A percentile compares a stretch with the other conserved stretches of the same genome.
These are phyloP conservation scores for Calosoma granatense DNA, from an alignment of 1,140 invertebrate species.

Conservation along the genomic window DNA sequence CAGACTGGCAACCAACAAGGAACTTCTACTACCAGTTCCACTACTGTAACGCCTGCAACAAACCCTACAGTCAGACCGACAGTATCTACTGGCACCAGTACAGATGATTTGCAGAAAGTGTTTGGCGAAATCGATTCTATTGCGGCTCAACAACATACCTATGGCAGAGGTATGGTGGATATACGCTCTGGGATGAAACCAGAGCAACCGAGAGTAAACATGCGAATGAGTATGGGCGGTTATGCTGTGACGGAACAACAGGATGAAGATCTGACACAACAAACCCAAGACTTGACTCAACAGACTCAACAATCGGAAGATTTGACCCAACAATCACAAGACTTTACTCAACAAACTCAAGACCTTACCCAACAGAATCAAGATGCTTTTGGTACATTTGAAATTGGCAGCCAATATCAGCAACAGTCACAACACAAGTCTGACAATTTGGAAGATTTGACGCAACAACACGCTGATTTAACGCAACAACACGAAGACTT, in stretches of 20 bases:
- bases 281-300: background rate
- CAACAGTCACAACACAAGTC: constrained; percentile 11
- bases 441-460: background rate
- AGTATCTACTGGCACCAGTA: too few relatives aligned
- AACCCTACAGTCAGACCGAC: too few relatives aligned
- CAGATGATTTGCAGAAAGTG: too few relatives aligned
- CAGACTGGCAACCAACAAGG: too few relatives aligned
- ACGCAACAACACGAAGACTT: constrained; percentile 10
- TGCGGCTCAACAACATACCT: too few relatives aligned
- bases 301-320: constrained; percentile 1
- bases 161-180: too few relatives aligned
- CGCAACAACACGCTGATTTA: background rate
- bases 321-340: background rate
- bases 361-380: constrained; percentile 4
- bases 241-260: too few relatives aligned
- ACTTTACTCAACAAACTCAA: constrained; percentile 11
- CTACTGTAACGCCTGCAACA: background rate
- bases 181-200: too few relatives aligned
- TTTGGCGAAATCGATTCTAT: too few relatives aligned
- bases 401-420: constrained; percentile 11
- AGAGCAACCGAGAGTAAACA: too few relatives aligned
- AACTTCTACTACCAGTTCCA: background rate
- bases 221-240: too few relatives aligned
- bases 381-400: background rate
- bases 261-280: constrained; percentile 1